Evolutionary conservation across 2,113 vertebrate species (phyloP), one percentile per base, ranked within the genome.

Genomic region (Ceuthmochares aereus): DNA sequence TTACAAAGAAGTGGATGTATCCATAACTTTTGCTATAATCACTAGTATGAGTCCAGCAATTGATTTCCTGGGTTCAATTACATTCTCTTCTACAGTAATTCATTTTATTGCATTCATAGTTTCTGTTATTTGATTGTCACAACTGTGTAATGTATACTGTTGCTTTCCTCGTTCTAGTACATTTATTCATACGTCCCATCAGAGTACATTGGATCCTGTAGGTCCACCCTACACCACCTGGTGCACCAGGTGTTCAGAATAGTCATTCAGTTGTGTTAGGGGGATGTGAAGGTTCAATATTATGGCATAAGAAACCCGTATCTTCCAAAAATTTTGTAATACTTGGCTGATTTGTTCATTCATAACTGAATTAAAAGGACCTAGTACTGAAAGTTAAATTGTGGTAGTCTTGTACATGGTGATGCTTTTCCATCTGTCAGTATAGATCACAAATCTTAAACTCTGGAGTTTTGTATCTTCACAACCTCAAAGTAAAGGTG

Each of bases 191-290:
- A 59, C 79, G 23, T 91, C 37, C 18, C 58, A 45, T 76, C 4
- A 42, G 70, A 67, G n/a, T 60, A 13, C 32, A 4, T 0, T 22
- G 54, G 40, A 43, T 56, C 59, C 23, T 58, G 0, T 17, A 45
- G 77, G 42, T 37, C 25, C 49, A 43, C 34, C 42, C 0, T 1
- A 56, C 40, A 40, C 40, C 12, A 40, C 40, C 40, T 40, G 54
- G 21, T 56, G 23, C n/a, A 11, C 0, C 0, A 2, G 7, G 15
- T 3, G 1, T 75, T 84, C 29, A 12, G 47, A 69, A 34, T 26
- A 55, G 10, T 30, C 4, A 0, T 51, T 63, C 14, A 17, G 2
- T 68, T 43, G 37, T 51, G 36, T 62, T 73, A 34, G 47, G 67
- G 64, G 42, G 27, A 37, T 36, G 13, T 36, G 34, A 64, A 67